These are phyloP conservation scores for Ptilonorhynchus violaceus DNA, from an alignment of 2,113 vertebrate genomes.

Conservation along the genomic window DNA sequence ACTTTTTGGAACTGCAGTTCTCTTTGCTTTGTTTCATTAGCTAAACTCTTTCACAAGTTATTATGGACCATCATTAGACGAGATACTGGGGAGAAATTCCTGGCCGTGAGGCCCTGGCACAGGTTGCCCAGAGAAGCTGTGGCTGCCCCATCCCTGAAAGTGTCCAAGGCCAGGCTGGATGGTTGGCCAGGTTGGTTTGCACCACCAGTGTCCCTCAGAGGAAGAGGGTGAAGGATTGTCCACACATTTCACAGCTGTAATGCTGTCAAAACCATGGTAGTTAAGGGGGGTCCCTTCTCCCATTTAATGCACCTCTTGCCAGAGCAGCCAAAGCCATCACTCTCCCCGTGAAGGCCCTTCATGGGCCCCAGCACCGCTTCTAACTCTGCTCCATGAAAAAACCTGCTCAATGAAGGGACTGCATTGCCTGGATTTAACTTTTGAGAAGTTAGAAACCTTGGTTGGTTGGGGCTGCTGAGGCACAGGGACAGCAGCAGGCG, in stretches of 20 bases:
- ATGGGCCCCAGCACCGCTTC: neutral
- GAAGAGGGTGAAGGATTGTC: neutral
- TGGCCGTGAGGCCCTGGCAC: neutral
- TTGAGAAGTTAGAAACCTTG: neutral
- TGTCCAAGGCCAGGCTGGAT: neutral
- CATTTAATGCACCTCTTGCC: neutral
- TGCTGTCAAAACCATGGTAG: neutral
- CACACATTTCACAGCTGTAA: neutral
- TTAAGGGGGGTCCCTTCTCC: neutral
- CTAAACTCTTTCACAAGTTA: constrained; percentile 42
- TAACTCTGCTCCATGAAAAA: neutral
- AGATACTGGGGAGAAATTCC: neutral
- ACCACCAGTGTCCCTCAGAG: neutral
- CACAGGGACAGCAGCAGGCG: neutral
- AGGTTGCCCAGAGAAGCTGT: neutral
- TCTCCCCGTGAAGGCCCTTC: neutral
- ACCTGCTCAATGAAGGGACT: neutral
- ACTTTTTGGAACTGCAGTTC: constrained; percentile 62
- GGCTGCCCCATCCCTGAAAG: neutral
- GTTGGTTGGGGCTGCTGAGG: neutral
- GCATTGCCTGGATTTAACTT: neutral
- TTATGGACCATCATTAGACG: neutral
- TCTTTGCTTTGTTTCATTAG: constrained; percentile 66
- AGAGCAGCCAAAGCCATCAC: neutral
- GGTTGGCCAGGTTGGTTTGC: no score